Base-by-base conservation (phyloP, 2,113 vertebrate genomes). In the Melanocharis versteri region DNA sequence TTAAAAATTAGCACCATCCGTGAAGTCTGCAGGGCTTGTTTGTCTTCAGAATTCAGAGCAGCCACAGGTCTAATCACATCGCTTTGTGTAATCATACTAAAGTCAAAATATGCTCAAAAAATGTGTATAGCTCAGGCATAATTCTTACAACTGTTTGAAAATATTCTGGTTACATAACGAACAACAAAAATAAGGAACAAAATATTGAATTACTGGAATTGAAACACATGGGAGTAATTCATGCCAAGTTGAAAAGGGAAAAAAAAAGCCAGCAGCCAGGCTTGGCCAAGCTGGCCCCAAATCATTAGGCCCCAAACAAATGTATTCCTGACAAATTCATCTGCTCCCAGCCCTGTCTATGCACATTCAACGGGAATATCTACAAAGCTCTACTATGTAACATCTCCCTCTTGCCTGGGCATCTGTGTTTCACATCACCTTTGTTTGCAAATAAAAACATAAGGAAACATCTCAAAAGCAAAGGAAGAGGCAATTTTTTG, bases 141-240 rank as follows among this genome's bases (percentile, higher is more conserved):
- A 93, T 79, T 91, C 95, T 47, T 60, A 42, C 68, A 86, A 94
- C 77, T 68, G 92, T 97, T 97, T 96, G 89, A 95, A 94, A 98
- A 97, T 92, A 94, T 45, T 90, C 86, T 27, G 8, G 60, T 97
- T 97, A 95, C 83, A 81, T 94, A 97, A 97, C 5, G 0, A 84
- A 87, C 77, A 93, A 93, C 85, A 69, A 94, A 96, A 97, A 90
- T 51, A 93, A 90, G 84, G 95, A 96, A 92, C 77, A 89, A 96
- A 96, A 96, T 73, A 69, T 45, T 56, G 87, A 96, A 88, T 95
- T 90, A 70, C 91, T 93, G 94, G 94, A 93, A 95, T 60, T 71
- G 22, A 85, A 86, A 88, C 62, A 82, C 90, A 61, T 92, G 83
- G 93, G 80, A 94, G 72, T 71, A 58, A 72, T 58, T 80, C 87